Percentiles rank a stretch among this genome's conserved stretches.
Conservation (phyloP, 2,113 vertebrate species). For the Hemiprocne comata region DNA sequence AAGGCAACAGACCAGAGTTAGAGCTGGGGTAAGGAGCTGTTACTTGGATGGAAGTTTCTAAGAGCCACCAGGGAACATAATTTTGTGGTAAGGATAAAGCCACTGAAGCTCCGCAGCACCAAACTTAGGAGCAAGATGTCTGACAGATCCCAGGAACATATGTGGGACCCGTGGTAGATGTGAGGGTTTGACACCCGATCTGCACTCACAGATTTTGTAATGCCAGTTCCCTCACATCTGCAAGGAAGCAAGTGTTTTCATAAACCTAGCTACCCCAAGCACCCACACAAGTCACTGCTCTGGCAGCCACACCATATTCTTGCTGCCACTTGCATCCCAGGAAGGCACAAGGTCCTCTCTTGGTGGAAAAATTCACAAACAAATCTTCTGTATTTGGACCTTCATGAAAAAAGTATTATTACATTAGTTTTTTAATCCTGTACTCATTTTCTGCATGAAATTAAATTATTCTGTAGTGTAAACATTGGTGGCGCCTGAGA, state of each 20-base stretch:
- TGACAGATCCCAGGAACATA: accelerated
- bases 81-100: background rate
- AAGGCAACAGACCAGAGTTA: background rate
- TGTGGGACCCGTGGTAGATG: background rate
- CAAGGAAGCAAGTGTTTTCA: background rate
- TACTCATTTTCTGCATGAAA: background rate
- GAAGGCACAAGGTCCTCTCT: background rate
- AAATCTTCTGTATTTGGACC: background rate
- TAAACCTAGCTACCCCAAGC: background rate
- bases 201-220: background rate
- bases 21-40: background rate
- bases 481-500: background rate
- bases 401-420: background rate
- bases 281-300: background rate
- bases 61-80: background rate
- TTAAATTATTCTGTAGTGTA: background rate
- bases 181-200: background rate
- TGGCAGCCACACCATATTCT: accelerated
- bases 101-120: accelerated
- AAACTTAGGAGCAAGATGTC: background rate
- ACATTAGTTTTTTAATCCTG: background rate
- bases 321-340: background rate
- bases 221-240: background rate
- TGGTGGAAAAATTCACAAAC: background rate
- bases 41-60: background rate